These are phyloP conservation scores for Pseudoatta argentina DNA, from an alignment of 1,140 invertebrate genomes.

Conservation along the genomic window DNA sequence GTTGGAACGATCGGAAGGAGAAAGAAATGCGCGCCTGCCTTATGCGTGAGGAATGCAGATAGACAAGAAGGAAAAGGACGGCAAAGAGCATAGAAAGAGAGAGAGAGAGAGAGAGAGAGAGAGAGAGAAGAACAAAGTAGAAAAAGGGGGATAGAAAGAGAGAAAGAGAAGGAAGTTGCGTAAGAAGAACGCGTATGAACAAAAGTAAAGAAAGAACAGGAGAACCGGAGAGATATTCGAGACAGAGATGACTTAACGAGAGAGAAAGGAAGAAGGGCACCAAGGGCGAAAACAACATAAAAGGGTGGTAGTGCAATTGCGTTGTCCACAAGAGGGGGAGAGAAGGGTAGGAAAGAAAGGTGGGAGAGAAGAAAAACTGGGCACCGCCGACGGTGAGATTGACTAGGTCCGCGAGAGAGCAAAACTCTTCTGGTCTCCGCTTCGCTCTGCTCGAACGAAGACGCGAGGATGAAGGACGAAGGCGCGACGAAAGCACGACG, in stretches of 20 bases:
- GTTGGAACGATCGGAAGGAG: constrained; percentile 64
- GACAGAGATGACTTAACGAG: constrained; percentile 20
- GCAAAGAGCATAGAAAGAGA: constrained; percentile 30
- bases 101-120: constrained; percentile 20
- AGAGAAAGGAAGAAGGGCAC: constrained; percentile 54
- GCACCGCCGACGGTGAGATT: background rate
- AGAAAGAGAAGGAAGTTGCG: constrained; percentile 22
- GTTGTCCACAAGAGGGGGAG: background rate
- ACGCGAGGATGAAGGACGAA: constrained; percentile 40
- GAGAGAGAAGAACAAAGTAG: constrained; percentile 11
- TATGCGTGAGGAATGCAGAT: constrained; percentile 77
- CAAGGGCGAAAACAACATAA: constrained; percentile 27
- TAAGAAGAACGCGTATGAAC: constrained; percentile 15
- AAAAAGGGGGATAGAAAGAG: constrained; percentile 22
- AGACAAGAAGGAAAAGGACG: background rate
- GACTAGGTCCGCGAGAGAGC: background rate
- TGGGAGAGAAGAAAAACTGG: constrained; percentile 43
- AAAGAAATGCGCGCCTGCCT: constrained; percentile 74
- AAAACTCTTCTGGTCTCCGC: constrained; percentile 1
- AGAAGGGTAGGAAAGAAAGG: constrained; percentile 7
- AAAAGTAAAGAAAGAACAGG: background rate
- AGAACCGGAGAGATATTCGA: background rate
- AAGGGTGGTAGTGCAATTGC: constrained; percentile 19
- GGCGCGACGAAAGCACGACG: constrained; percentile 39
- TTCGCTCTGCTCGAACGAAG: constrained; percentile 9